Evolutionary conservation across 1,140 invertebrate genomes (phyloP), one percentile per base, ranked within the genome.

Genomic region (Nebria ingens): DNA sequence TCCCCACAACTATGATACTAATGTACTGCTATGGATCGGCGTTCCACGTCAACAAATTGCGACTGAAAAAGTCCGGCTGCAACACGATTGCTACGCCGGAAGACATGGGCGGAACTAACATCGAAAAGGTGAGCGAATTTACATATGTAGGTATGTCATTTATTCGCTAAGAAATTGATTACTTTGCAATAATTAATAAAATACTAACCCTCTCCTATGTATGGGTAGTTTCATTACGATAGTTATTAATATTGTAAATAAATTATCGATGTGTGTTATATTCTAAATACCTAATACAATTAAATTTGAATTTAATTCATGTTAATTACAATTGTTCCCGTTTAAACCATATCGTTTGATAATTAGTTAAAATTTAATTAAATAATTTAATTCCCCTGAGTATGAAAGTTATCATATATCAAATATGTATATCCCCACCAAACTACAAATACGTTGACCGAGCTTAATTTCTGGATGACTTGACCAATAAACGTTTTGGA

Each of bases 11-110:
- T 19, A 91, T 91, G 88, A 84, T 88, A 38, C 75, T 91, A 60
- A 91, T 91, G 87, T 91, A 91, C 69, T 90, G 87, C 69, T 91
- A 91, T 67, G 88, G 87, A 15, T 89, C 87, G 12, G 88, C 87
- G 23, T 90, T 91, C 68, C 87, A 91, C 69, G 85, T 88, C 64
- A 88, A 88, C 71, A 87, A 87, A 71, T 79, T 85, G 23, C 78
- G 85, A 54, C 72, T 83, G 55, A 86, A 22, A 19, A 56, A 56
- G 25, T 54, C 57, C 22, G 57, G 57, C 2, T 58, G 57, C 22
- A 64, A 59, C 51, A 63, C 63, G n/a, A 62, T 76, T 59, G 70
- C 69, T 19, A 63, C 58, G 54, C 63, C 66, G 20, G 61, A 62
- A 11, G 64, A 66, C 19, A 55, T 55, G 40, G 59, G 59, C 9